Evolutionary conservation across 1,140 invertebrate genomes (phyloP), one percentile per base, ranked within the genome.

Genomic region (Hylyphantes graminicola): DNA sequence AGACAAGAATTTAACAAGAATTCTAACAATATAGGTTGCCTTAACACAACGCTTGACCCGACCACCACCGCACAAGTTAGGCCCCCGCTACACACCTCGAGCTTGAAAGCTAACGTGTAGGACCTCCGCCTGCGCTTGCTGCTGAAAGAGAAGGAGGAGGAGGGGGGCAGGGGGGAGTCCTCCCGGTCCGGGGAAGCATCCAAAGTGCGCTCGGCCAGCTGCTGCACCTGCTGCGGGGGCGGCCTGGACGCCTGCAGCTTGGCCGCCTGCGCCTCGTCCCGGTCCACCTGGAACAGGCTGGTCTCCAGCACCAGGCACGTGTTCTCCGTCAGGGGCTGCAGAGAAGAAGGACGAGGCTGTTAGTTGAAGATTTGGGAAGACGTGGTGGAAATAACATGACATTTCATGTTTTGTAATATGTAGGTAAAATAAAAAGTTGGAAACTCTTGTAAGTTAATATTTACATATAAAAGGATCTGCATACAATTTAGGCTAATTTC

Each of bases 51-150:
- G 35, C 35, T 2, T 35, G 35, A 35, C 2, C 35, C 35, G 35
- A 35, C 35, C 35, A 35, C 35, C 35, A 35, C 35, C 35, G 35
- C 35, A 35, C 2, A 35, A 35, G 35, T n/a, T n/a, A n/a, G n/a
- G n/a, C n/a, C n/a, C n/a, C n/a, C n/a, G 51, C 53, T 57, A 81
- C 57, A 59, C 72, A 85, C 82, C 82, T 85, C 82, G 59, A 85
- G 74, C 82, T 85, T 85, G 77, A 85, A 85, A 85, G 82, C 82
- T 85, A 85, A 72, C 82, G 82, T 85, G 55, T 85, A 85, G 63
- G 82, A 85, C 50, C 82, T 72, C 21, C 82, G 82, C 72, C 82
- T 85, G 70, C 82, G 73, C 74, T 85, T 85, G 74, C 74, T 85
- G 63, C 74, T 85, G 75, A 83, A 83, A 48, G 82, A 85, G 73